Evolutionary conservation across 2,888 invertebrate genomes (phyloP).

Genomic region (Volucella inanis): DNA sequence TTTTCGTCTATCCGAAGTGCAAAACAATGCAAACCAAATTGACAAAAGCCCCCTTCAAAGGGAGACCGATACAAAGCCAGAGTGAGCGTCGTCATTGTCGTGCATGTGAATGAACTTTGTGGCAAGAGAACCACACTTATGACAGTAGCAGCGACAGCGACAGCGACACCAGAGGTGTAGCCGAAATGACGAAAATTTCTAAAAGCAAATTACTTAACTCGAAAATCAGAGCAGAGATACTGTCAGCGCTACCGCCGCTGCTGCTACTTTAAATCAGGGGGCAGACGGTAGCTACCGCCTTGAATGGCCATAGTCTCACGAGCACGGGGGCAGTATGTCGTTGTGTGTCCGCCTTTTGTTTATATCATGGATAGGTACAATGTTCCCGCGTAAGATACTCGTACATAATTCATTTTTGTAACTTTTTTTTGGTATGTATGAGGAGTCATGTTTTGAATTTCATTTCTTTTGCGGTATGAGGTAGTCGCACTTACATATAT

Average conservation of each 20-base stretch:
- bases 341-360: conserved; percentile 32
- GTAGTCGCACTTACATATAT: no score
- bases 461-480: conserved; percentile 7
- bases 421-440: conserved; percentile 1
- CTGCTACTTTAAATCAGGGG: neutral
- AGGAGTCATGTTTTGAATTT: conserved; percentile 20
- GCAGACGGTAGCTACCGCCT: neutral
- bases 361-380: conserved; percentile 7
- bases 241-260: neutral
- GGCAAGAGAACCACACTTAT: neutral
- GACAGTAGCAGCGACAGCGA: no score
- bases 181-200: conserved; percentile 1
- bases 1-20: conserved; percentile 8
- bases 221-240: conserved; percentile 5
- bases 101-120: conserved; percentile 57
- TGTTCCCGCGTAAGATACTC: conserved; percentile 6
- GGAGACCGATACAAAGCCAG: neutral
- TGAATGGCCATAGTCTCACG: conserved; percentile 14
- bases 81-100: neutral
- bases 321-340: conserved; percentile 52
- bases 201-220: conserved; percentile 35
- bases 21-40: conserved; percentile 45
- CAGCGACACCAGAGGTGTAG: neutral
- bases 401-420: conserved; percentile 12
- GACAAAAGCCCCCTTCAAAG: conserved; percentile 17